phyloP scores from a whole-genome alignment of 2,888 invertebrate species.

The Allolobophora icterica region DNA sequence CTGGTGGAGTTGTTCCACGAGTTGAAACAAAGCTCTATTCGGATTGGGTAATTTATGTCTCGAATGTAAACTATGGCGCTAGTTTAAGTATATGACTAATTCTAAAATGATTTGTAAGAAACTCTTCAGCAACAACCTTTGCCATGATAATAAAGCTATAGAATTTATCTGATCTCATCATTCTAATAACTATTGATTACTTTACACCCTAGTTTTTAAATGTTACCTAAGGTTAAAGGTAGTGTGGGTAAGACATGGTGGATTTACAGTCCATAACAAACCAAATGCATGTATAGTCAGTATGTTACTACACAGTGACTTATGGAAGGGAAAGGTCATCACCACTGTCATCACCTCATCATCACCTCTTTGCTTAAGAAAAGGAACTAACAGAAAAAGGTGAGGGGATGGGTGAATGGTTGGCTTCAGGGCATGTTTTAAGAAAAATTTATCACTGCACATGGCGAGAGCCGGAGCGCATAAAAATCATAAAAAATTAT shows the following conservation, averaged over 20 bases:
- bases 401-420: too few relatives aligned
- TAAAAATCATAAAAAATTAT: too few relatives aligned
- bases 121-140: not conserved
- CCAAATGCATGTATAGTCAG: not conserved
- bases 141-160: not conserved
- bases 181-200: not conserved
- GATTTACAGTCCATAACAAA: not conserved
- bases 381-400: too few relatives aligned
- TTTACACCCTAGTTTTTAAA: not conserved
- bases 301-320: not conserved
- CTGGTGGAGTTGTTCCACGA: slow-evolving; percentile 77
- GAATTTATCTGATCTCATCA: not conserved
- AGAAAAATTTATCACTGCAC: too few relatives aligned
- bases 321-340: not conserved
- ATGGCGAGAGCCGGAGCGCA: too few relatives aligned
- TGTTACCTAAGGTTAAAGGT: not conserved
- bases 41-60: slow-evolving; percentile 68
- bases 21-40: slow-evolving; percentile 80
- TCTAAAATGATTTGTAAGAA: not conserved
- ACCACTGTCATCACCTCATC: not conserved
- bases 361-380: too few relatives aligned
- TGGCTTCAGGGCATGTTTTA: too few relatives aligned
- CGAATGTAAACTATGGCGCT: not conserved
- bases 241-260: not conserved
- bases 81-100: not conserved